These are phyloP conservation scores for Buphagus erythrorhynchus DNA, from an alignment of 2,797 vertebrate genomes.

Conservation along the genomic window DNA sequence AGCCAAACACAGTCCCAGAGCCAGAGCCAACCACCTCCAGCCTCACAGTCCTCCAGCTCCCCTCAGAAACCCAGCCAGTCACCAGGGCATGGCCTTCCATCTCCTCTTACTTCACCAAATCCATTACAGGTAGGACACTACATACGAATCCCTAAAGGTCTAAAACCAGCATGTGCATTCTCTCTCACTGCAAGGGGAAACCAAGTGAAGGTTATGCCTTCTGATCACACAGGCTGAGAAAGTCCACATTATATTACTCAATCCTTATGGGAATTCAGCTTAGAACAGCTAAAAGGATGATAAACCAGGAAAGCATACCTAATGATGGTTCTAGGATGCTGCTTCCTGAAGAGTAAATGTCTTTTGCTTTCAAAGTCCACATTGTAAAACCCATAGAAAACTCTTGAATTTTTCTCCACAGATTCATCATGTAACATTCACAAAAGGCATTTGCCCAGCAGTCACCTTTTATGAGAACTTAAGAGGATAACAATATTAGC, in stretches of 20 bases:
- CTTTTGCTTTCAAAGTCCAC: conserved; percentile 21
- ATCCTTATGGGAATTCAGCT: not conserved
- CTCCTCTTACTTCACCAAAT: conserved; percentile 92
- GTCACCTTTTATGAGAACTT: conserved; percentile 42
- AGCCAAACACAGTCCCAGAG: conserved; percentile 73
- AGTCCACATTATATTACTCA: not conserved
- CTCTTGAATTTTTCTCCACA: not conserved
- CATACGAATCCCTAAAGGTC: not conserved
- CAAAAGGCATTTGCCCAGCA: not conserved
- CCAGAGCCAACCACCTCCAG: conserved; percentile 73
- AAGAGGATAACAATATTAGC: conserved; percentile 47
- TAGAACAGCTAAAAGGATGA: not conserved
- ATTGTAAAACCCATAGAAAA: conserved; percentile 36
- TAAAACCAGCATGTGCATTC: not conserved
- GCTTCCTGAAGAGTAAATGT: conserved; percentile 32
- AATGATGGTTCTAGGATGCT: not conserved
- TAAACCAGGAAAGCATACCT: conserved; percentile 21
- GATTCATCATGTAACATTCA: not conserved
- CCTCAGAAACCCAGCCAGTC: conserved; percentile 91
- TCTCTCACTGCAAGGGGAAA: not conserved
- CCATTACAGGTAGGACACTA: conserved; percentile 85
- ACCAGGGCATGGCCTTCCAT: conserved; percentile 90
- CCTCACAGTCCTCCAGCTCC: conserved; percentile 79
- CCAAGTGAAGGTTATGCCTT: not conserved
- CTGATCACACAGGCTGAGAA: not conserved